Evolutionary conservation across 2,113 vertebrate species (phyloP).

Genomic region (Cricetomys ansorgei): DNA sequence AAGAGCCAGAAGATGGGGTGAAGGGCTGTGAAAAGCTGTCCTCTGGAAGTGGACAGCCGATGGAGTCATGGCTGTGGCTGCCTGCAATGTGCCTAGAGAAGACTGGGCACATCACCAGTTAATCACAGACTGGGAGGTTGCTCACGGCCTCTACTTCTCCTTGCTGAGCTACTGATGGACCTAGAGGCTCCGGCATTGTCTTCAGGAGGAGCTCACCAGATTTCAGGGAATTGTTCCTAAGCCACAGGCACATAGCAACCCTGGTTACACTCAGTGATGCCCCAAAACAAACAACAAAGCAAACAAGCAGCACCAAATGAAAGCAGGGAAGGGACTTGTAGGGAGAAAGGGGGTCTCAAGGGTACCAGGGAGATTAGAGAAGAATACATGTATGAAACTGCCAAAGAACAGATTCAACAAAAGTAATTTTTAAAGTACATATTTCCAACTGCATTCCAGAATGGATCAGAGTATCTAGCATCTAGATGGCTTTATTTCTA

Average conservation of each 20-base stretch:
- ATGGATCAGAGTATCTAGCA: not conserved
- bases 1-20: not conserved
- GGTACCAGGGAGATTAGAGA: not conserved
- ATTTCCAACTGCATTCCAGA: not conserved
- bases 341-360: not conserved
- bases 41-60: not conserved
- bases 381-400: not conserved
- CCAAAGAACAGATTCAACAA: not conserved
- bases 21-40: not conserved
- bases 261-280: not conserved
- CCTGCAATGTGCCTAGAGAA: too few species aligned
- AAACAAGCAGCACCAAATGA: not conserved
- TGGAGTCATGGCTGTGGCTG: not conserved
- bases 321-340: not conserved
- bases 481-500: not conserved
- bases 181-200: too few species aligned
- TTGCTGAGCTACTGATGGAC: not conserved
- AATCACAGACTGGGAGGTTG: not conserved
- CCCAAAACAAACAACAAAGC: not conserved
- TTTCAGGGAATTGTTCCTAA: not conserved
- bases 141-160: not conserved
- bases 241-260: not conserved
- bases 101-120: not conserved
- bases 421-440: not conserved
- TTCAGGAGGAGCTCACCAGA: not conserved